A percentile compares a stretch with the other conserved stretches of the same genome.
phyloP scores from a whole-genome alignment of 1,140 invertebrate species.

The Platorchestia sp. region DNA sequence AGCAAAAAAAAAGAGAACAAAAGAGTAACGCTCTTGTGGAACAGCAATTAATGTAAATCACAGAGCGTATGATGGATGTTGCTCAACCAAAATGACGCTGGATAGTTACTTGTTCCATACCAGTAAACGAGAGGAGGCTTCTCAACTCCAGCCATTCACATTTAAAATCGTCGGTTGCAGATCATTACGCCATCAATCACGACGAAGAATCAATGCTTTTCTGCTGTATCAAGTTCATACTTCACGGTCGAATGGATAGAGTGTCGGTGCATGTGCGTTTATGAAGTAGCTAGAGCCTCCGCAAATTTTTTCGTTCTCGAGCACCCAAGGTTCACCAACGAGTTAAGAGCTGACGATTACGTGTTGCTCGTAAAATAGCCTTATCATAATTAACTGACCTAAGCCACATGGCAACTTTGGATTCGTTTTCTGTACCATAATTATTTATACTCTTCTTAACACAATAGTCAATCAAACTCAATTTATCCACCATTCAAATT shows the following conservation, averaged over 20 bases:
- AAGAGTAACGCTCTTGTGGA: neutral
- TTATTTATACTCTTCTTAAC: neutral
- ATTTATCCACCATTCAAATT: neutral
- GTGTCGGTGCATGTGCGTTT: neutral
- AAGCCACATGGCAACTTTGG: neutral
- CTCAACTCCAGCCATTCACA: neutral
- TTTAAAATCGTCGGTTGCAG: slow-evolving; percentile 20
- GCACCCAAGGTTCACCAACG: neutral
- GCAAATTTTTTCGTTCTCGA: neutral
- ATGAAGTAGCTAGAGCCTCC: neutral
- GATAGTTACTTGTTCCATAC: neutral
- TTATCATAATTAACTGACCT: neutral
- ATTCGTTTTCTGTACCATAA: neutral
- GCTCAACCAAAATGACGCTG: neutral
- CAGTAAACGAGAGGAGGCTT: neutral
- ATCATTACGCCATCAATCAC: slow-evolving; percentile 27
- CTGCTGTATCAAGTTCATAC: slow-evolving; percentile 13
- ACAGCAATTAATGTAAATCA: slow-evolving; percentile 20
- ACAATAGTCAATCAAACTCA: neutral
- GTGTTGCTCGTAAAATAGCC: neutral
- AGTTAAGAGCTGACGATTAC: neutral
- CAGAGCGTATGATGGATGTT: slow-evolving; percentile 1
- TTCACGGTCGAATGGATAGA: neutral
- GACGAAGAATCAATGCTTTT: slow-evolving; percentile 28
- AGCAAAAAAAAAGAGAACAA: neutral